Conservation (phyloP, 2,888 invertebrate species). For the Syrphus vitripennis region DNA sequence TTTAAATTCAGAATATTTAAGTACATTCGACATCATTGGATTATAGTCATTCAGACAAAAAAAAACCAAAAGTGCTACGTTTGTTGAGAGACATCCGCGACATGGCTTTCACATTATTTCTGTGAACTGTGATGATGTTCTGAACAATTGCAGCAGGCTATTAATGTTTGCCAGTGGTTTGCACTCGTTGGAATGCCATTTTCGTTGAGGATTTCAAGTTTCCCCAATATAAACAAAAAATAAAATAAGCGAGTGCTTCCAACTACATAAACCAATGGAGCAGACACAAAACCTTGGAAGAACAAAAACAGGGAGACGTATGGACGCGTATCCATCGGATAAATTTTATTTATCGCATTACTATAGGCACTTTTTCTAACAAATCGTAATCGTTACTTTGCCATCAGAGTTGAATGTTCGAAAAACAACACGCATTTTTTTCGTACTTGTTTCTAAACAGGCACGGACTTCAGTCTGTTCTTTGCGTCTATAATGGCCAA, state of each 20-base stretch:
- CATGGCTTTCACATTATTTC: constrained; percentile 23
- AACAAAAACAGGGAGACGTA: constrained; percentile 6
- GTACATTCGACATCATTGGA: background rate
- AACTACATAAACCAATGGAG: constrained; percentile 28
- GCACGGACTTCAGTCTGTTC: background rate
- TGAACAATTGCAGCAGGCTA: background rate
- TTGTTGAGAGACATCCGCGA: constrained; percentile 18
- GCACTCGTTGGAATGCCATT: constrained; percentile 44
- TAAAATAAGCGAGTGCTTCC: background rate
- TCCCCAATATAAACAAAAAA: constrained; percentile 45
- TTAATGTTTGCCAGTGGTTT: constrained; percentile 44
- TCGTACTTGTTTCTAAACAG: background rate
- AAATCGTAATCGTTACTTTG: constrained; percentile 6
- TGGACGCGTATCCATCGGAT: constrained; percentile 21
- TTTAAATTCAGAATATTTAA: too few relatives aligned
- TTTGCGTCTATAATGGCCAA: background rate
- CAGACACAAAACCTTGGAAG: constrained; percentile 15
- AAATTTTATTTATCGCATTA: constrained; percentile 19
- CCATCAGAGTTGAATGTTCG: constrained; percentile 44
- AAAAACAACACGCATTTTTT: constrained; percentile 44
- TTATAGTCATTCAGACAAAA: background rate
- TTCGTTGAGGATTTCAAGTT: constrained; percentile 25
- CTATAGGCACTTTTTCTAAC: constrained; percentile 7
- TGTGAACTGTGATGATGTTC: background rate
- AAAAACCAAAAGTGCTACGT: background rate